A percentile compares a stretch with the other conserved stretches of the same genome.
Evolutionary conservation across 37 sponge, comb jelly and placozoan genomes (phyloP).

Genomic region (Hormiphora californensis): DNA sequence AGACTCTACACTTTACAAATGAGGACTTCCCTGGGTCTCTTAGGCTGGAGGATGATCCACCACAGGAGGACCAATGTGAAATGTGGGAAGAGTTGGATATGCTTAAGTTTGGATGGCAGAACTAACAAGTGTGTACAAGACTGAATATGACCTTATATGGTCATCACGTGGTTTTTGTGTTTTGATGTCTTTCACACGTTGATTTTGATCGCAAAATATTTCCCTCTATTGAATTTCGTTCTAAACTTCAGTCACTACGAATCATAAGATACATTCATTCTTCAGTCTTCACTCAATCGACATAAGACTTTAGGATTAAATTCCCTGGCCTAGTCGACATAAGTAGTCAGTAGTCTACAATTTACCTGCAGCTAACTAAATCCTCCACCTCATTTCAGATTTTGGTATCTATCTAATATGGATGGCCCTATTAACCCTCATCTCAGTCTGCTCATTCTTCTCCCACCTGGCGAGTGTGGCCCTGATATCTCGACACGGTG

Average conservation of each 20-base stretch:
- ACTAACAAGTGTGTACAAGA: no score
- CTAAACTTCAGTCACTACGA: no score
- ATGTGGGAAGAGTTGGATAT: not conserved
- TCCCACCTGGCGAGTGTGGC: not conserved
- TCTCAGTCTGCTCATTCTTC: not conserved
- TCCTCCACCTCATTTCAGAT: not conserved
- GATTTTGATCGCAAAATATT: no score
- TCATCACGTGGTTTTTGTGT: no score
- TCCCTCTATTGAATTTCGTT: no score
- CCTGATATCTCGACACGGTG: not conserved
- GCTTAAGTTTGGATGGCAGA: slow-evolving; percentile 17
- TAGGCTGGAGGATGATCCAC: not conserved
- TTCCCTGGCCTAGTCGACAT: no score
- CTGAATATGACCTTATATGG: no score
- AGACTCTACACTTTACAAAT: not conserved
- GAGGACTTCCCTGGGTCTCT: not conserved
- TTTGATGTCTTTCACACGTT: no score
- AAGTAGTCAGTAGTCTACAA: no score
- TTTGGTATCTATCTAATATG: not conserved
- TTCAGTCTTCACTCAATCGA: no score
- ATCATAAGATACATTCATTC: no score
- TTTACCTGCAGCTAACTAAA: not conserved
- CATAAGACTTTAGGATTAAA: no score
- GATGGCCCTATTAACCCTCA: not conserved
- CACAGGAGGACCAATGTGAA: not conserved